Base-by-base conservation (phyloP, 92 coral and sea anemone genomes). In the Epizoanthus fatuus region DNA sequence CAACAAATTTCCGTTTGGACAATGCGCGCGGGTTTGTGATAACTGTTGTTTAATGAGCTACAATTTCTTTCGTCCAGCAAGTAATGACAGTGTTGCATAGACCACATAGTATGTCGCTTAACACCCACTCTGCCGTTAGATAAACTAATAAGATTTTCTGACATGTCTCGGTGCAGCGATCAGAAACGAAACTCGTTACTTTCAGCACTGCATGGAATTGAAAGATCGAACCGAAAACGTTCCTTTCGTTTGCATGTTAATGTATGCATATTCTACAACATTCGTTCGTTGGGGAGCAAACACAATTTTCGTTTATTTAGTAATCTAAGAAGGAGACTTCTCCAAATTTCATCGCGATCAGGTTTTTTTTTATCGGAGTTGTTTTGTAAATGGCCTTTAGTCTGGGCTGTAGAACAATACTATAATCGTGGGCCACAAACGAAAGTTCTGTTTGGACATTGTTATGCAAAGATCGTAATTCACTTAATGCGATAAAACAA, bases 401-500 rank as follows among this genome's bases (percentile, higher is more conserved):
- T 17, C 88, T 58, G 68, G 81, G 76, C 83, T 85, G 71, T 81
- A 79, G 84, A 89, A 95, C 96, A 97, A 93, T 95, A 86, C 95
- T 88, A 88, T 94, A 94, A 92, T 94, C 98, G 93, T 76, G 81
- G 94, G 94, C 87, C 94, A 82, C 95, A 90, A 96, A 97, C 95
- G 89, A 95, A 95, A 95, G 94, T 93, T 89, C 94, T 90, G 91
- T 80, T 85, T 81, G 73, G 71, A 38, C 86, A 95, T 97, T 97
- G 99, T 97, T 93, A 97, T 97, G 99, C 98, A 93, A 97, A 97
- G 95, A 89, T 93, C 76, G 99, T 97, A 95, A 97, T 97, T 97
- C 98, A 93, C 89, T 95, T 97, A 95, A 97, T 95, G 99, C 96
- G 95, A 93, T 94, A 93, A 93, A 92, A 93, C 97, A 95, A 93